Base-by-base conservation (phyloP, 2,113 vertebrate species). In the Daboia siamensis region DNA sequence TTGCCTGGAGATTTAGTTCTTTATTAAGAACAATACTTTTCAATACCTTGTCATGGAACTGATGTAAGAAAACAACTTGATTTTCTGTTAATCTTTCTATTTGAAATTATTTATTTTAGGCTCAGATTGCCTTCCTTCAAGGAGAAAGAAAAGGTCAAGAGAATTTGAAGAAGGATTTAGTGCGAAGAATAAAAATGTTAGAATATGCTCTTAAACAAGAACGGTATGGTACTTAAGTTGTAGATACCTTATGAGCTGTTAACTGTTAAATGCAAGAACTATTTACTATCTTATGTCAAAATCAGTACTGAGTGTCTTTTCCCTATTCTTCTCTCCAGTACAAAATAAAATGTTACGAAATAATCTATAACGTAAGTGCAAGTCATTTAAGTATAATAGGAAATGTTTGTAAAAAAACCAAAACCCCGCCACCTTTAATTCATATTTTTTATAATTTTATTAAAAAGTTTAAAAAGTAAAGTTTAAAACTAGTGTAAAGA, bases 171-270 rank as follows among this genome's bases (percentile, higher is more conserved):
- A 98, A 98, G 95, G 98, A 98, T 95, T 96, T 98, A 84, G 98
- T 98, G 93, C 96, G 98, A 94, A 97, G 98, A 96, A 98, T 98
- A 96, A 98, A 98, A 97, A 98, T 98, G 98, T 95, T 98, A 97
- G 98, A 98, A 95, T 98, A 98, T 88, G 98, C 98, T 0, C 97
- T 98, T 95, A 98, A 98, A 94, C 98, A 98, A 90, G 98, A 98
- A 97, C 98, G 98, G 98, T 98, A 97, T 1, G 93, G 85, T 46
- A 92, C 17, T 95, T 90, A 80, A 26, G 17, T 86, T 61, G 10
- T 61, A 88, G 87, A 89, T 48, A 84, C 93, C 56, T 93, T 48
- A 80, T 20, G 85, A 93, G 74, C 1, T 56, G 55, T 26, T 3
- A 64, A 55, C 29, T 93, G 24, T 3, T 80, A 39, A 48, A n/a